Conservation (phyloP, 2,888 invertebrate species). For the Melieria picta region DNA sequence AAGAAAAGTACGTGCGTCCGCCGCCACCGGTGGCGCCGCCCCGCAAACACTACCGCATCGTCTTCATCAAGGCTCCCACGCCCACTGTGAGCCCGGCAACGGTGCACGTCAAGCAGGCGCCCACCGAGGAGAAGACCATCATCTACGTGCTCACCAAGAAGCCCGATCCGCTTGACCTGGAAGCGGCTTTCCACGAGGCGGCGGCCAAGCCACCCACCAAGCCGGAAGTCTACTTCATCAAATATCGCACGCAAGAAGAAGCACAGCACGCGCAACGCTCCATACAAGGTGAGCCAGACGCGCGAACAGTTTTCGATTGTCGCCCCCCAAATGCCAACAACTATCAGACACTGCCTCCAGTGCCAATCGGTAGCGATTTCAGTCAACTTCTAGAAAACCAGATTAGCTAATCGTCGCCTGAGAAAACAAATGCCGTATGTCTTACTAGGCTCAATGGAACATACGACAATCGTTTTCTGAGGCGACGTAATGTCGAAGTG, state of each 20-base stretch:
- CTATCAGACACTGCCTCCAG: no score
- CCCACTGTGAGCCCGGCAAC: conserved; percentile 49
- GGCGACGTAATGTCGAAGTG: no score
- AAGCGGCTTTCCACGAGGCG: conserved; percentile 56
- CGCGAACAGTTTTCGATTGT: neutral
- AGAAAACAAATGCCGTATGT: no score
- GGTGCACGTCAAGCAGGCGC: conserved; percentile 55
- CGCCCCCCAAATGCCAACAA: no score
- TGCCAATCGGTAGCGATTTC: no score
- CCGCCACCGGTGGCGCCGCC: conserved; percentile 53
- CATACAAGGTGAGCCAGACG: conserved; percentile 59
- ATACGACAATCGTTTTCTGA: no score
- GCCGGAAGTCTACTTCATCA: conserved; percentile 66
- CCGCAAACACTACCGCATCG: conserved; percentile 64
- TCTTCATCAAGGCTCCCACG: conserved; percentile 64
- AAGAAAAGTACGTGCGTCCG: conserved; percentile 46
- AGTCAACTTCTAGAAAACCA: no score
- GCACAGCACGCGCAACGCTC: conserved; percentile 63
- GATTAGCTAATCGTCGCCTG: no score
- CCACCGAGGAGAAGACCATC: conserved; percentile 64
- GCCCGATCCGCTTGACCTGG: conserved; percentile 59
- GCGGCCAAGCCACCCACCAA: conserved; percentile 61
- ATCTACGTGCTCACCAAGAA: conserved; percentile 65
- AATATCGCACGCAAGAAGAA: conserved; percentile 65
- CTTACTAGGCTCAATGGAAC: no score